Evolutionary conservation across 2,113 vertebrate genomes (phyloP).

Genomic region (Falco punctatus): DNA sequence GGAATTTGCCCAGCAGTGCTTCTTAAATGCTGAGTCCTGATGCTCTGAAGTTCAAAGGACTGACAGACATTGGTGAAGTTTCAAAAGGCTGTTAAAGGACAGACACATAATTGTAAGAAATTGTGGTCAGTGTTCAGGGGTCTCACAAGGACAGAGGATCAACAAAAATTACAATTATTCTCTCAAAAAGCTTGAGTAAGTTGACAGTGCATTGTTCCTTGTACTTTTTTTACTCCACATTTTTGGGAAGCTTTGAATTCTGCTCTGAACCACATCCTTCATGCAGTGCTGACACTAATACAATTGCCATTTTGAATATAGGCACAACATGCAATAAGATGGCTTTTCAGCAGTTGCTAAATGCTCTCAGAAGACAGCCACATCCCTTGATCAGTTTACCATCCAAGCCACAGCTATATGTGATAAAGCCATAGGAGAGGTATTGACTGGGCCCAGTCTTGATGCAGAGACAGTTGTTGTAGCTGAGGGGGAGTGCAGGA

Average conservation of each 20-base stretch:
- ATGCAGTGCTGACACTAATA: not conserved
- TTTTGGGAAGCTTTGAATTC: not conserved
- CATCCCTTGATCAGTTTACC: not conserved
- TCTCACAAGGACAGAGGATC: not conserved
- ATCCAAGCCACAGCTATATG: not conserved
- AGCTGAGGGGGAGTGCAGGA: not conserved
- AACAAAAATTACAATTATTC: not conserved
- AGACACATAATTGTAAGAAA: not conserved
- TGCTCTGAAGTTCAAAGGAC: not conserved
- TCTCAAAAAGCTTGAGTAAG: not conserved
- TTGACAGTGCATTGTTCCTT: not conserved
- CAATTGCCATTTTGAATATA: not conserved
- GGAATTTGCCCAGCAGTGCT: not conserved
- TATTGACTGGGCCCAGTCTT: not conserved
- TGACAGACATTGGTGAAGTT: not conserved
- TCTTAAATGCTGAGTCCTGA: not conserved
- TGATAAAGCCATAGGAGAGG: fast-evolving
- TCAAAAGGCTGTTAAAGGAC: not conserved
- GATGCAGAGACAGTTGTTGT: not conserved
- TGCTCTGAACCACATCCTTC: not conserved
- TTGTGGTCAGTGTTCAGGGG: not conserved
- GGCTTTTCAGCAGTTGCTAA: not conserved
- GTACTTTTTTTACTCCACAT: not conserved
- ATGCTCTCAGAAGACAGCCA: not conserved
- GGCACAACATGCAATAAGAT: not conserved